phyloP scores from a whole-genome alignment of 2,797 vertebrate species.

The Yasuhikotakia modesta region DNA sequence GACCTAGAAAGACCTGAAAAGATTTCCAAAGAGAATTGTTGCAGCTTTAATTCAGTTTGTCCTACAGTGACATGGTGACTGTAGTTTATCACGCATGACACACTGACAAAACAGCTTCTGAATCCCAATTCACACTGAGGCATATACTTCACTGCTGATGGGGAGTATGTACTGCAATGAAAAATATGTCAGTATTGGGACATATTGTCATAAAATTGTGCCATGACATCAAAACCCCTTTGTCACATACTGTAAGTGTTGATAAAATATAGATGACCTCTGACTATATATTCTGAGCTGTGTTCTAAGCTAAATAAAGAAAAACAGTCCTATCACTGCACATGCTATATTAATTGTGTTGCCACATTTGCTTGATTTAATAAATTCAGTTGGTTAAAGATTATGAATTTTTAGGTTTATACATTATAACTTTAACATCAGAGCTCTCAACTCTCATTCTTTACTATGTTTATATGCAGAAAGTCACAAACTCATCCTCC shows the following conservation, averaged over 20 bases:
- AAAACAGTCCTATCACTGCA: not conserved
- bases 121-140: slow-evolving; percentile 2
- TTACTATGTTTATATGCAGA: too few species aligned
- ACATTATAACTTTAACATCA: too few species aligned
- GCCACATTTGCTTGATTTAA: too few species aligned
- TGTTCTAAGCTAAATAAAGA: not conserved
- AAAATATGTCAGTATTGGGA: not conserved
- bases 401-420: too few species aligned
- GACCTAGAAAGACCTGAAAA: slow-evolving; percentile 47
- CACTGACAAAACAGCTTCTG: not conserved
- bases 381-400: too few species aligned
- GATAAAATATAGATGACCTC: not conserved
- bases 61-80: too few species aligned
- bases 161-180: too few species aligned
- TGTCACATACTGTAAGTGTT: not conserved
- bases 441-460: too few species aligned
- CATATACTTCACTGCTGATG: not conserved
- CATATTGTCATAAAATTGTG: not conserved
- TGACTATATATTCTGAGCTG: not conserved
- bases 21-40: not conserved
- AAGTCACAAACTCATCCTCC: too few species aligned
- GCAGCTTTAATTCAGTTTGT: slow-evolving; percentile 9
- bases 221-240: not conserved
- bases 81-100: not conserved
- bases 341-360: too few species aligned